Evolutionary conservation across 2,113 vertebrate genomes (phyloP).

Genomic region (Rostratula benghalensis): DNA sequence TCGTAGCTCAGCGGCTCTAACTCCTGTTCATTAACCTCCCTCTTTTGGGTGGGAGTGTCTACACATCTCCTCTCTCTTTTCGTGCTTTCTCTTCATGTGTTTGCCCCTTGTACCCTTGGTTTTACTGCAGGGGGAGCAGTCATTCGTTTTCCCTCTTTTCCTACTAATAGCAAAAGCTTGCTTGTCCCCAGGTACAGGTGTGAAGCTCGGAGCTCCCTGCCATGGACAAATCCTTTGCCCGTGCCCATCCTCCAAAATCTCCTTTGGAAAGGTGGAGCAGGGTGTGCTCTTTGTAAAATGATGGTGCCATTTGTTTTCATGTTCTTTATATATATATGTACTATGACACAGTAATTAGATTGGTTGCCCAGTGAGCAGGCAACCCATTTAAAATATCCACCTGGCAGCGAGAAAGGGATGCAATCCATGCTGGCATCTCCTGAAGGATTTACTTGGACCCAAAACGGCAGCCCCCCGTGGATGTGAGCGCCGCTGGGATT

Average conservation of each 20-base stretch:
- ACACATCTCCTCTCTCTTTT: not conserved
- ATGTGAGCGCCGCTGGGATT: not conserved
- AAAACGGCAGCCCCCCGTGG: not conserved
- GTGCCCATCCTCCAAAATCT: not conserved
- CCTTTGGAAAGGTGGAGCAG: not conserved
- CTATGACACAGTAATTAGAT: not conserved
- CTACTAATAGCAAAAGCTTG: not conserved
- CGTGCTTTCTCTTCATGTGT: not conserved
- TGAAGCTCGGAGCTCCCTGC: not conserved
- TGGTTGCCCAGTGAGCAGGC: not conserved
- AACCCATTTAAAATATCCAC: not conserved
- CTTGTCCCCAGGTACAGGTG: rapidly evolving
- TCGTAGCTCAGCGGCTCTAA: not conserved
- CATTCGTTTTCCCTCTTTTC: not conserved
- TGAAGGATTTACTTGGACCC: not conserved
- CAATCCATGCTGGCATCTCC: not conserved
- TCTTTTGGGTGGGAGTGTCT: not conserved
- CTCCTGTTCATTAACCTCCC: not conserved
- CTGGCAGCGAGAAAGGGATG: not conserved
- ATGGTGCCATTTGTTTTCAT: not conserved
- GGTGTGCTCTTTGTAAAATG: not conserved
- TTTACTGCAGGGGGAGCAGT: not conserved
- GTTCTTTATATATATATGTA: not conserved
- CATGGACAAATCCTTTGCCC: not conserved
- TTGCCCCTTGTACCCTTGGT: not conserved